A percentile compares a stretch with the other conserved stretches of the same genome.
phyloP scores from a whole-genome alignment of 2,888 invertebrate species.

The Abrostola tripartita region DNA sequence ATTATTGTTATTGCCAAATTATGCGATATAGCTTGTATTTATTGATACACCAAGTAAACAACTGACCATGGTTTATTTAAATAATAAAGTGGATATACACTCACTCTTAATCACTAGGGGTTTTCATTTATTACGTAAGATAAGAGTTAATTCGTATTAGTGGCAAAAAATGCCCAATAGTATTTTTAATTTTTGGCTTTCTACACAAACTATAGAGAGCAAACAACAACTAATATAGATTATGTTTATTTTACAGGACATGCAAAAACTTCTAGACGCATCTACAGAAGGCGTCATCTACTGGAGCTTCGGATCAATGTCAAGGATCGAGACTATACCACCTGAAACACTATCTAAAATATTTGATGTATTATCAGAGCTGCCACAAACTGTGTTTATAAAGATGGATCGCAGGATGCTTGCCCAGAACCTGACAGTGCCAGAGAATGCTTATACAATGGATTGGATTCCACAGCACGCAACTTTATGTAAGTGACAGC shows the following conservation, averaged over 20 bases:
- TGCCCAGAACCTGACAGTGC: constrained; percentile 81
- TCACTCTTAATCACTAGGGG: too few species aligned
- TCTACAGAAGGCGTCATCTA: constrained; percentile 86
- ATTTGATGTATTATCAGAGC: constrained; percentile 82
- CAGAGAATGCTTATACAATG: constrained; percentile 84
- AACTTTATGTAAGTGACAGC: constrained; percentile 82
- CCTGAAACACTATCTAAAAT: constrained; percentile 79
- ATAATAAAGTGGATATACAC: too few species aligned
- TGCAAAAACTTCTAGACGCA: constrained; percentile 79
- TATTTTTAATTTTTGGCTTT: too few species aligned
- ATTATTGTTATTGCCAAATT: constrained; percentile 65
- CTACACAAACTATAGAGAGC: neutral
- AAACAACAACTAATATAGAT: neutral
- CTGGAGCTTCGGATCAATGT: constrained; percentile 89
- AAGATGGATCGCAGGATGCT: constrained; percentile 85
- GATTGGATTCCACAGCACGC: constrained; percentile 88
- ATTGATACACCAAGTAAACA: neutral
- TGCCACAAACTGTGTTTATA: constrained; percentile 87
- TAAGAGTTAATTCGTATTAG: neutral
- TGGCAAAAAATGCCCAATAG: too few species aligned
- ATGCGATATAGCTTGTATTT: constrained; percentile 37
- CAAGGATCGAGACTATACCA: constrained; percentile 87
- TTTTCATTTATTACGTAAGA: too few species aligned
- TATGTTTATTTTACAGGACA: constrained; percentile 68
- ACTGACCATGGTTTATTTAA: neutral